Evolutionary conservation across 2,888 invertebrate genomes (phyloP), one percentile per base, ranked within the genome.

Genomic region (Ormia ochracea): DNA sequence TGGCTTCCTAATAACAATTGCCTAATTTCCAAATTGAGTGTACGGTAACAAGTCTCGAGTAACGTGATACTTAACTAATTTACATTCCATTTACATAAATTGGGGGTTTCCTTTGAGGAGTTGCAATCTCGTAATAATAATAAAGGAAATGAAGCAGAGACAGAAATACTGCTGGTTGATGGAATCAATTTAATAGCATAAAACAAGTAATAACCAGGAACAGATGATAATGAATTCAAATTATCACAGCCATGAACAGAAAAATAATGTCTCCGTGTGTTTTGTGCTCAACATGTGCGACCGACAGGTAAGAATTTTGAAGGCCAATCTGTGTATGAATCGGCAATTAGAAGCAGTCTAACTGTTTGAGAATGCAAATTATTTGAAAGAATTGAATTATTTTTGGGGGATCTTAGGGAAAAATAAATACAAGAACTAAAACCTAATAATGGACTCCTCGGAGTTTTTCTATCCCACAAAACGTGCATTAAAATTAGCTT

Each of bases 41-140:
- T 65, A 65, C 58, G 61, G 26, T 21, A n/a, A 14, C 33, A 70
- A 52, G 52, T 54, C 72, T 68, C 66, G 69, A 61, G 72, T 72
- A 58, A 80, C 76, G 72, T 76, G 72, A 72, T 72, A 65, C 84
- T 86, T 84, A 82, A 85, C 86, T 85, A 86, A 87, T 87, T 87
- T 87, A 86, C 87, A 87, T 87, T 85, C 84, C 86, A 87, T 87
- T 87, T 87, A 85, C 87, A 87, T 87, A 86, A 87, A 87, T 87
- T 86, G 86, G 85, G 85, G 83, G 86, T 82, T 86, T 85, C 85
- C 86, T 86, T 86, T 86, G 84, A 86, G 84, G 61, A 82, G 82
- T 65, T 82, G 31, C 63, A 45, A 23, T 10, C 79, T 81, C 75
- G 58, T 73, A 70, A 56, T 66, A n/a, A n/a, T n/a, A 31, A 26